Conservation (phyloP, 2,113 vertebrate species). For the Pedionomus torquatus region DNA sequence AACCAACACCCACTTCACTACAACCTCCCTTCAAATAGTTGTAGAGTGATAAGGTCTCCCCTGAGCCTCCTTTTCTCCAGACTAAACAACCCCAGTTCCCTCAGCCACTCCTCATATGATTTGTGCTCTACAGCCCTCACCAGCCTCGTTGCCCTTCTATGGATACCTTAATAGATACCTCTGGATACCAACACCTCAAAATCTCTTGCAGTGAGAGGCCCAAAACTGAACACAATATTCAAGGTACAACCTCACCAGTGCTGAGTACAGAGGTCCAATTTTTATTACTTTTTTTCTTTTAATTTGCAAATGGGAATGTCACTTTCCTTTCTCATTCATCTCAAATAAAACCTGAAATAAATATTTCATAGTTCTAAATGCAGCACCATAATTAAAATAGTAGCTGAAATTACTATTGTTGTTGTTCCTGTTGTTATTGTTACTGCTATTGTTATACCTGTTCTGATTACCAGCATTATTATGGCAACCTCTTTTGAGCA, state of each 20-base stretch:
- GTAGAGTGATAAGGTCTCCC: neutral
- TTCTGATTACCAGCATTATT: neutral
- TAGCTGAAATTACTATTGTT: neutral
- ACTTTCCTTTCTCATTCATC: neutral
- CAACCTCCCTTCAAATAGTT: neutral
- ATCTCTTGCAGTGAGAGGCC: too few species aligned
- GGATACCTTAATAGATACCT: too few species aligned
- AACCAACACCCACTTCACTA: neutral
- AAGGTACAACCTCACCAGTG: neutral
- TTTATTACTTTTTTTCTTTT: neutral
- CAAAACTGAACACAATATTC: neutral
- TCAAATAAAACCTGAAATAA: neutral
- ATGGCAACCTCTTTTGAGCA: neutral
- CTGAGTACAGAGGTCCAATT: too few species aligned
- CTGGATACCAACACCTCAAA: too few species aligned
- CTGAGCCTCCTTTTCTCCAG: too few species aligned
- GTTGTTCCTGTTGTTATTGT: neutral
- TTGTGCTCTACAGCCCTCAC: too few species aligned
- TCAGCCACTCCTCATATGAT: too few species aligned
- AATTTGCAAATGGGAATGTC: neutral
- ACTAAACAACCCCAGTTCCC: too few species aligned
- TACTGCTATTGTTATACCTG: neutral
- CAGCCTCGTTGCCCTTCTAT: too few species aligned
- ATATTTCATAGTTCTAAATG: neutral
- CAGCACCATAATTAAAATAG: neutral